Base-by-base conservation (phyloP, 2,797 vertebrate species). In the Cuculus canorus region DNA sequence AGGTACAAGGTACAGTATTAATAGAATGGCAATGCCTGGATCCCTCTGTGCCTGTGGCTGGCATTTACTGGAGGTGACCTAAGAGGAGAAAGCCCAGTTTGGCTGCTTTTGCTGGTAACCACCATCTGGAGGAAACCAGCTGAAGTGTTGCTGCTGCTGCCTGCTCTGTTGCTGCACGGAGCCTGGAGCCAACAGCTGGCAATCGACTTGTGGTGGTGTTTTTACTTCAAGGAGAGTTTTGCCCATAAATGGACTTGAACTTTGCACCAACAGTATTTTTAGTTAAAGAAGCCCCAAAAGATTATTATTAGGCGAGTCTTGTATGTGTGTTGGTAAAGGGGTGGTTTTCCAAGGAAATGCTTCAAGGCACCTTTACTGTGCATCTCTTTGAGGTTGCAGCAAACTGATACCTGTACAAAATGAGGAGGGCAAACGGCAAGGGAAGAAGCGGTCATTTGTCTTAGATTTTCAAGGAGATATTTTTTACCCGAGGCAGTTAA, bases 251-350 rank as follows among this genome's bases (percentile, higher is more conserved):
- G 89, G 91, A 45, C 39, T 90, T 23, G 32, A 90, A 77, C 52
- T 70, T 91, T 90, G 85, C 77, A 72, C 63, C 32, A 60, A 24
- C 85, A 68, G 35, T 94, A 84, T 93, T 95, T 91, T 95, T 91
- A 92, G 91, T 95, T 82, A 86, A 93, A 47, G 71, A 78, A 91
- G 32, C 82, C 85, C 70, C 30, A 30, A 88, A 90, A 66, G 88
- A 79, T 95, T 24, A 86, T 90, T 56, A 39, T 86, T 72, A 17
- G 37, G 43, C 73, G 39, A 82, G 87, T 33, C 10, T 72, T 54
- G 19, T 33, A 2, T 24, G 37, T 61, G 65, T 86, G 63, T 35
- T n/a, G 32, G 15, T 66, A 30, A 60, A 84, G 61, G 32, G 53
- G 13, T 45, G 77, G 68, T 84, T 90, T 45, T 73, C 56, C 33